Base-by-base conservation (phyloP, 1,140 invertebrate species). In the Magallana gigas region DNA sequence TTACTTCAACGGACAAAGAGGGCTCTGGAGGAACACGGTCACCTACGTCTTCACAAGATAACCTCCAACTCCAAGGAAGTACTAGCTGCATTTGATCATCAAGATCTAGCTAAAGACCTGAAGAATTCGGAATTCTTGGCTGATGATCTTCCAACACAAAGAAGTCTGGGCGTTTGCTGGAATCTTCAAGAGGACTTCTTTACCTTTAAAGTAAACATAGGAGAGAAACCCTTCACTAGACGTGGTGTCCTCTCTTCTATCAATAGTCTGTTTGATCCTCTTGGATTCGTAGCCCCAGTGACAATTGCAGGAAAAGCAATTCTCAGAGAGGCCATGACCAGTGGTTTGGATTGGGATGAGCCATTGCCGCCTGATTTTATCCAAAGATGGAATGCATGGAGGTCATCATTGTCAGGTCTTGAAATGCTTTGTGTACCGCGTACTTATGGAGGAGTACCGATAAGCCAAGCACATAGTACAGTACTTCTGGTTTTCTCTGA, bases 401-500 rank as follows among this genome's bases (percentile, higher is more conserved):
- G n/a, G n/a, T n/a, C n/a, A n/a, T n/a, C n/a, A n/a, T n/a, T n/a
- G n/a, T n/a, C n/a, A n/a, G n/a, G n/a, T n/a, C n/a, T n/a, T n/a
- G n/a, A n/a, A n/a, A n/a, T n/a, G n/a, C n/a, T n/a, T n/a, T n/a
- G n/a, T n/a, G n/a, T n/a, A n/a, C n/a, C n/a, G n/a, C n/a, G n/a
- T n/a, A n/a, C n/a, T n/a, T n/a, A n/a, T n/a, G n/a, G n/a, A n/a
- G n/a, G n/a, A n/a, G n/a, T n/a, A n/a, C n/a, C n/a, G n/a, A n/a
- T n/a, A n/a, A n/a, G 85, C 84, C 7, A 57, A 86, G 94, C 93
- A 93, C 95, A 88, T 92, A 94, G 48, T 14, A 14, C 7, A n/a
- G n/a, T 86, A 57, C 5, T 88, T 11, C 59, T 29, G 62, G 29
- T 88, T n/a, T 88, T 83, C 60, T 85, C 71, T 29, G 87, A 86